A percentile compares a stretch with the other conserved stretches of the same genome.
phyloP scores from a whole-genome alignment of 1,140 invertebrate genomes.

The Condylostylus longicornis region DNA sequence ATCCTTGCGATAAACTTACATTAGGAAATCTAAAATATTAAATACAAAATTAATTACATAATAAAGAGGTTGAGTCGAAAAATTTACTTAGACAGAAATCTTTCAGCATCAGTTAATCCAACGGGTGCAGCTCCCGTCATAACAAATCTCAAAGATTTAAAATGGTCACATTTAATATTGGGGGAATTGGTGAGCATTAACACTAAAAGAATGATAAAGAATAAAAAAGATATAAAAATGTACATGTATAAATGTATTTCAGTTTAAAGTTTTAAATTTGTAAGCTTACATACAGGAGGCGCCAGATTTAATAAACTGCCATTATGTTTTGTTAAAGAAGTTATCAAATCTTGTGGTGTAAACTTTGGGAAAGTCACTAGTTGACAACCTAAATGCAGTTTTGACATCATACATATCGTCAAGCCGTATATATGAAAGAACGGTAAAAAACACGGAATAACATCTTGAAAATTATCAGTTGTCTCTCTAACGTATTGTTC shows the following conservation, averaged over 20 bases:
- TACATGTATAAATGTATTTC: too few relatives aligned
- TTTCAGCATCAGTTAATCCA: slow-evolving; percentile 40
- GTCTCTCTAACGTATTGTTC: slow-evolving; percentile 23
- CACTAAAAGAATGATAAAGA: slow-evolving; percentile 40
- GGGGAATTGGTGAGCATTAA: slow-evolving; percentile 45
- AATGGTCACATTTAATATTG: slow-evolving; percentile 38
- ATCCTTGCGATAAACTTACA: slow-evolving; percentile 30
- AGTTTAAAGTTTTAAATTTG: too few relatives aligned
- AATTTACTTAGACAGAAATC: slow-evolving; percentile 36
- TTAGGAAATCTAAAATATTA: slow-evolving; percentile 16
- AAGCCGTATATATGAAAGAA: slow-evolving; percentile 79
- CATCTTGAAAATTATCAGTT: slow-evolving; percentile 37
- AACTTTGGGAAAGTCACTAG: slow-evolving; percentile 62
- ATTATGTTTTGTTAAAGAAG: slow-evolving; percentile 39
- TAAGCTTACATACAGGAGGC: slow-evolving; percentile 48
- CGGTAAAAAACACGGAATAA: slow-evolving; percentile 50
- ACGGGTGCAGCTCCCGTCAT: slow-evolving; percentile 57
- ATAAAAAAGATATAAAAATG: too few relatives aligned
- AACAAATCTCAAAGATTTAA: slow-evolving; percentile 37
- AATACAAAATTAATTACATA: neutral
- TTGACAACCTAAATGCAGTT: slow-evolving; percentile 45
- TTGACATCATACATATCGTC: slow-evolving; percentile 37
- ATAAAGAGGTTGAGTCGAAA: slow-evolving; percentile 6
- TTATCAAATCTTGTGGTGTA: slow-evolving; percentile 43
- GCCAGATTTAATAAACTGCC: slow-evolving; percentile 41